These are phyloP conservation scores for Prionailurus viverrinus DNA, from an alignment of 2,113 vertebrate genomes.

Conservation along the genomic window DNA sequence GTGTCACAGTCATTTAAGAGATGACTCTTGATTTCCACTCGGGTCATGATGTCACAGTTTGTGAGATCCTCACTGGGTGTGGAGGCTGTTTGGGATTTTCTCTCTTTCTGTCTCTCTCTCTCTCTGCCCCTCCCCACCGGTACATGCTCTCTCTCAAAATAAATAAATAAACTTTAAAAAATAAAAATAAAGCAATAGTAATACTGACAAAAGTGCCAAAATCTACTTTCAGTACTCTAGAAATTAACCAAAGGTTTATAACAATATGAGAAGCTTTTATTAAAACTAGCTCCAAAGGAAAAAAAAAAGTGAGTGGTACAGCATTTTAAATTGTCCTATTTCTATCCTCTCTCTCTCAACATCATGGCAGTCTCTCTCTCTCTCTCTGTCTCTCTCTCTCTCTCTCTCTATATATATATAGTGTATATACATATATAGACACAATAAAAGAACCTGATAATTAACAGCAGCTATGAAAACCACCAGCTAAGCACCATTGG, in stretches of 20 bases:
- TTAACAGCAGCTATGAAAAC: neutral
- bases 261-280: neutral
- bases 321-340: neutral
- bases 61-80: too few species aligned
- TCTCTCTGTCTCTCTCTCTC: too few species aligned
- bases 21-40: too few species aligned
- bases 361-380: neutral
- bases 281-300: neutral
- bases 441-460: neutral
- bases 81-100: too few species aligned
- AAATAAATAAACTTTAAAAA: too few species aligned
- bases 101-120: too few species aligned
- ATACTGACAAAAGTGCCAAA: neutral
- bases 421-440: too few species aligned
- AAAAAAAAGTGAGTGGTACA: neutral
- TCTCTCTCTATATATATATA: too few species aligned
- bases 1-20: too few species aligned
- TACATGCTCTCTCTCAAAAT: too few species aligned
- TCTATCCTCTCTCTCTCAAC: neutral
- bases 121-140: too few species aligned
- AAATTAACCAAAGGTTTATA: neutral
- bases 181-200: neutral
- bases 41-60: too few species aligned
- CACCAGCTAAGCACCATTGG: accelerated
- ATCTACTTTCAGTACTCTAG: neutral